Evolutionary conservation across 2,797 vertebrate species (phyloP).

Genomic region (Sebastes steindachneri): DNA sequence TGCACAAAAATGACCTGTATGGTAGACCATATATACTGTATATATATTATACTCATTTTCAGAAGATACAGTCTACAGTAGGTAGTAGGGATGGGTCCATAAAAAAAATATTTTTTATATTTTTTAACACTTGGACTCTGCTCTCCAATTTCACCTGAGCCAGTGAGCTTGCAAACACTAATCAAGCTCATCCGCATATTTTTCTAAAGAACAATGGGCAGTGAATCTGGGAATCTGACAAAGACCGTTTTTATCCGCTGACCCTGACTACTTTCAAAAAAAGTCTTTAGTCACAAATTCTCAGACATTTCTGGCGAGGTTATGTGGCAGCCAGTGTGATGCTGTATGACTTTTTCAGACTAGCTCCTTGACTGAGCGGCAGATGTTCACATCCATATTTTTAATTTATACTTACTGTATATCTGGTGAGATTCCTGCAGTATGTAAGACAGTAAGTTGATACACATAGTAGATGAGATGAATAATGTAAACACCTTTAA

Average conservation of each 20-base stretch:
- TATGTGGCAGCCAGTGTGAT: neutral
- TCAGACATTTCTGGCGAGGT: neutral
- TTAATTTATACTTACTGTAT: neutral
- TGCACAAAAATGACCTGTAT: neutral
- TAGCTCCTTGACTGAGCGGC: neutral
- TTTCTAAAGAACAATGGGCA: neutral
- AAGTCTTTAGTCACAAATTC: neutral
- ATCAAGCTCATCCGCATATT: neutral
- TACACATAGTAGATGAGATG: neutral
- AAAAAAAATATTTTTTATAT: neutral
- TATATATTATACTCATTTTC: neutral
- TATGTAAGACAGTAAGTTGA: neutral
- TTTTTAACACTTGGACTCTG: neutral
- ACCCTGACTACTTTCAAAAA: neutral
- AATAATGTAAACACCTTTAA: neutral
- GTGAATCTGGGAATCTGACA: neutral
- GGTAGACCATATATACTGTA: neutral
- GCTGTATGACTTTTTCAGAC: neutral
- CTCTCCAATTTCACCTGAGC: neutral
- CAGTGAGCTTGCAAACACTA: neutral
- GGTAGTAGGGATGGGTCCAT: neutral
- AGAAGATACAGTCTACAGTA: neutral
- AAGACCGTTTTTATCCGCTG: neutral
- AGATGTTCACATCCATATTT: neutral
- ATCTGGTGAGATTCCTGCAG: neutral